Conservation (phyloP, 1,140 invertebrate species). For the Oncopodura yosiiana region DNA sequence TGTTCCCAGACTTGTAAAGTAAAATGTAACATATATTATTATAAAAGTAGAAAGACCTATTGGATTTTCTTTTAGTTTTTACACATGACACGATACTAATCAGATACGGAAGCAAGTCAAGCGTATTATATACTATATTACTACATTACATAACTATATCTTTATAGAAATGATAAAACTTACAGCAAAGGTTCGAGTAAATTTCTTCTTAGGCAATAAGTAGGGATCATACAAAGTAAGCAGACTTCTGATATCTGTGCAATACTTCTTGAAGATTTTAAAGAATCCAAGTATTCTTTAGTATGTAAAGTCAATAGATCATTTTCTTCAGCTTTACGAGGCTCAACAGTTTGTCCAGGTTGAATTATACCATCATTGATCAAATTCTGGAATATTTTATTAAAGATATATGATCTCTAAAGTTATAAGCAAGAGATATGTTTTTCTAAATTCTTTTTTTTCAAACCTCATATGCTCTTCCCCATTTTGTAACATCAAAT, state of each 20-base stretch:
- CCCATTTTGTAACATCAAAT: constrained; percentile 82
- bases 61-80: too few relatives aligned
- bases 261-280: constrained; percentile 65
- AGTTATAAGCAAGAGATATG: constrained; percentile 6
- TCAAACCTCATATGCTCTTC: constrained; percentile 57
- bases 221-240: constrained; percentile 60
- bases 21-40: too few relatives aligned
- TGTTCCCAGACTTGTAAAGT: too few relatives aligned
- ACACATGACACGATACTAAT: too few relatives aligned
- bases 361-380: constrained; percentile 46
- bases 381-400: constrained; percentile 46
- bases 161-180: too few relatives aligned
- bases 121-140: too few relatives aligned
- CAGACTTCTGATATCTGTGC: constrained; percentile 69
- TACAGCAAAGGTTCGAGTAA: constrained; percentile 64
- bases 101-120: too few relatives aligned
- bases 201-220: constrained; percentile 61
- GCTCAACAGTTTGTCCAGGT: constrained; percentile 49
- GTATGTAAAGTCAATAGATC: constrained; percentile 64
- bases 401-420: not conserved
- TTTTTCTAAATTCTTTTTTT: constrained; percentile 24
- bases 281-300: constrained; percentile 57
- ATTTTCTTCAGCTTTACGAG: constrained; percentile 55
- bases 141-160: too few relatives aligned
- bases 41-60: too few relatives aligned